Evolutionary conservation across 2,888 invertebrate species (phyloP).

Genomic region (Phengaris alcon): DNA sequence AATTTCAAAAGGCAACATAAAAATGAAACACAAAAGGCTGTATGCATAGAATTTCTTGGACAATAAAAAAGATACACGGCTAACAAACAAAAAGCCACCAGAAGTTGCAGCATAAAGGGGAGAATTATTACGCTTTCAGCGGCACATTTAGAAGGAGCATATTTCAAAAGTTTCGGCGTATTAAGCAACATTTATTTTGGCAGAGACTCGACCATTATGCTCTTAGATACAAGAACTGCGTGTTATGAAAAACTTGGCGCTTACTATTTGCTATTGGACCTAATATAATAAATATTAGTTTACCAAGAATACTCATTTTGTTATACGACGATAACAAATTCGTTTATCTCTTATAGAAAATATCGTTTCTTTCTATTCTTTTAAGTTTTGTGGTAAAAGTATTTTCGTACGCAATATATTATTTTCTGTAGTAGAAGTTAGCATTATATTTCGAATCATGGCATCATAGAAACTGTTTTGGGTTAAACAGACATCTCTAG

Average conservation of each 20-base stretch:
- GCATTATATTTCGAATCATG: too few species aligned
- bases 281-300: slow-evolving; percentile 26
- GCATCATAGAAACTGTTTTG: too few species aligned
- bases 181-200: slow-evolving; percentile 80
- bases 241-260: slow-evolving; percentile 61
- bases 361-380: neutral
- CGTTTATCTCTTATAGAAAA: neutral
- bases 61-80: slow-evolving; percentile 65
- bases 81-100: slow-evolving; percentile 54
- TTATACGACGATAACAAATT: neutral
- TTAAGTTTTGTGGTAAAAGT: too few species aligned
- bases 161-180: slow-evolving; percentile 78
- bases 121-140: slow-evolving; percentile 76
- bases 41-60: slow-evolving; percentile 42
- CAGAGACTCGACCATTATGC: slow-evolving; percentile 73
- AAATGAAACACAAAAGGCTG: slow-evolving; percentile 40
- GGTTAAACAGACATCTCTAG: too few species aligned
- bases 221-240: slow-evolving; percentile 49
- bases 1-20: slow-evolving; percentile 35
- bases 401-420: too few species aligned
- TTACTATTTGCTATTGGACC: slow-evolving; percentile 44
- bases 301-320: neutral
- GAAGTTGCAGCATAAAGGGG: slow-evolving; percentile 70
- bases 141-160: slow-evolving; percentile 76
- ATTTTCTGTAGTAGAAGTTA: too few species aligned